Percentiles rank a stretch among this genome's conserved stretches.
Evolutionary conservation across 2,797 vertebrate species (phyloP).

Genomic region (Cyprinella venusta): DNA sequence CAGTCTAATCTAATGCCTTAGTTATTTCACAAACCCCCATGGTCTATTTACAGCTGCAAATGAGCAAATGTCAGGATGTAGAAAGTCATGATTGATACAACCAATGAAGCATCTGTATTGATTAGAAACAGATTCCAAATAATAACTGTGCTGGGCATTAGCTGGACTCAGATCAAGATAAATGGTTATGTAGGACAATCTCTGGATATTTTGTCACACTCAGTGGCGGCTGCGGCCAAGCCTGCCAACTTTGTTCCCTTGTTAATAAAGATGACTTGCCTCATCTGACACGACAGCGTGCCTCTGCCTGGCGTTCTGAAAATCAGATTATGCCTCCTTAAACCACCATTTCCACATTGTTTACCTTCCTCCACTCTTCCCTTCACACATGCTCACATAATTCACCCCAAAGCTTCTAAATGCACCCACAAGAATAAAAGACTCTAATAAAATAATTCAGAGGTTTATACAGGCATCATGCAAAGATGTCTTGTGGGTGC

Average conservation of each 20-base stretch:
- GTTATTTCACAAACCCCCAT: slow-evolving; percentile 3
- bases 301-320: slow-evolving; percentile 49
- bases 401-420: slow-evolving; percentile 53
- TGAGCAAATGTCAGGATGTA: slow-evolving; percentile 50
- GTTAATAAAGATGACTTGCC: slow-evolving; percentile 62
- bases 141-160: slow-evolving; percentile 57
- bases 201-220: slow-evolving; percentile 46
- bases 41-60: slow-evolving; percentile 42
- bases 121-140: slow-evolving; percentile 50
- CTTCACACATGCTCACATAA: slow-evolving; percentile 51
- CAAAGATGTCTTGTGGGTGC: neutral
- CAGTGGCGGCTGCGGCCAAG: slow-evolving; percentile 37
- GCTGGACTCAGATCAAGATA: slow-evolving; percentile 52
- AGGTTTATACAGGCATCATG: neutral
- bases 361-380: slow-evolving; percentile 59
- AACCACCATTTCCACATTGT: slow-evolving; percentile 59
- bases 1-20: neutral
- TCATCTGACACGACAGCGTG: slow-evolving; percentile 53
- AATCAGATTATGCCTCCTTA: slow-evolving; percentile 63
- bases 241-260: slow-evolving; percentile 51
- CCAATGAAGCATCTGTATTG: slow-evolving; percentile 57
- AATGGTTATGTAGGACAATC: slow-evolving; percentile 53
- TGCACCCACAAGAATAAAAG: slow-evolving; percentile 2
- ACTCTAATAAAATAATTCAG: slow-evolving; percentile 24
- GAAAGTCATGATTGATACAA: slow-evolving; percentile 56